Evolutionary conservation across 2,113 vertebrate species (phyloP), one percentile per base, ranked within the genome.

Genomic region (Collichthys lucidus): DNA sequence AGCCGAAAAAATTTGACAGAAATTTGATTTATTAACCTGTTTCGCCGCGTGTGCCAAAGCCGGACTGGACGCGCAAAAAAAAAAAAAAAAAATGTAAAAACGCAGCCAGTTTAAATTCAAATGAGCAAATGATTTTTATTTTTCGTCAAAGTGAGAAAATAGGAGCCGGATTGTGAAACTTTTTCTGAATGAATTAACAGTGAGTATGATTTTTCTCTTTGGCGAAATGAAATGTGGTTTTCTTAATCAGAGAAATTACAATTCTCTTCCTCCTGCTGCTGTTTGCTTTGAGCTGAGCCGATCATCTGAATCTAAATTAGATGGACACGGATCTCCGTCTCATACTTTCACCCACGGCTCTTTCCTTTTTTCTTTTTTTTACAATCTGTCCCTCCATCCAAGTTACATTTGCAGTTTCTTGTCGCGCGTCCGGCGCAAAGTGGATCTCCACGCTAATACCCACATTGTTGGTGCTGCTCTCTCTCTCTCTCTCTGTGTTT

Each of bases 381-480:
- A 56, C 61, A 79, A 69, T 79, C 82, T 47, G 49, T 44, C 93
- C 93, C 93, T 92, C 89, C 92, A 94, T 94, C 87, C 95, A 86
- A 90, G 68, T 85, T 74, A 5, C 67, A 67, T 75, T 81, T 82
- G 63, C 83, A 74, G 52, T 64, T 83, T 78, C 69, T 81, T 79
- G 79, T 66, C 80, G 55, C 74, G 75, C 74, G 72, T 77, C 72
- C 76, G 94, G 62, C 94, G 93, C 94, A 94, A 40, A 95, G 96
- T 95, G 95, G 95, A 95, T 87, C 94, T 92, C 90, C 56, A 35
- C 63, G 52, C 83, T 86, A 77, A 88, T 71, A 29, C 93, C 95
- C 95, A 96, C 96, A 92, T 88, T 95, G 95, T 95, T 84, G 95
- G 94, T 64, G 52, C 62, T 46, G 50, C 50, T 79, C 93, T 96